phyloP scores from a whole-genome alignment of 2,113 vertebrate genomes.

The Sinocyclocheilus anshuiensis region DNA sequence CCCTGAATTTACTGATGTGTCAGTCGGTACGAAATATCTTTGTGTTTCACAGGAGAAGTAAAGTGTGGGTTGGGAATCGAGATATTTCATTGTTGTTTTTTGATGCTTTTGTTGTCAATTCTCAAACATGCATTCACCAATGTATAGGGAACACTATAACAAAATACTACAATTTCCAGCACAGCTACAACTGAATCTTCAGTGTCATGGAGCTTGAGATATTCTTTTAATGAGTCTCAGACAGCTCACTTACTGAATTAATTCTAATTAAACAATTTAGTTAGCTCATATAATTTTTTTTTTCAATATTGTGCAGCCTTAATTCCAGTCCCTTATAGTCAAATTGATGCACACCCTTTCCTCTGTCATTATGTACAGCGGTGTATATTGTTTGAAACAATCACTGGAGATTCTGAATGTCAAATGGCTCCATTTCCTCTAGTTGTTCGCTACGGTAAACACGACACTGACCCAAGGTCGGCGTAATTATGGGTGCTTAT shows the following conservation, averaged over 20 bases:
- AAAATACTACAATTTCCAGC: background rate
- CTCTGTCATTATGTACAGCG: background rate
- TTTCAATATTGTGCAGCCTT: too few species aligned
- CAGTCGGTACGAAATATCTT: background rate
- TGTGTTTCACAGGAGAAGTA: background rate
- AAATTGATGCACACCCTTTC: background rate
- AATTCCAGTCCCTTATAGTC: too few species aligned
- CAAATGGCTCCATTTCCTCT: background rate
- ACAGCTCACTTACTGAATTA: background rate
- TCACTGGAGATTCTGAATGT: background rate
- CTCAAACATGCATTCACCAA: background rate
- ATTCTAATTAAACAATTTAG: background rate
- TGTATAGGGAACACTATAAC: background rate
- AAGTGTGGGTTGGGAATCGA: background rate
- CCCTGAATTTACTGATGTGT: background rate
- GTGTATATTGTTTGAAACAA: background rate
- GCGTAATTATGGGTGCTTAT: slow-evolving; percentile 14
- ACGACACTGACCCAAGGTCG: slow-evolving; percentile 8
- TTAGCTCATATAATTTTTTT: too few species aligned
- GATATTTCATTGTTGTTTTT: background rate
- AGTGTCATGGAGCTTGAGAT: background rate
- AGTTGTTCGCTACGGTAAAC: background rate
- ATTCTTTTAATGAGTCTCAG: background rate
- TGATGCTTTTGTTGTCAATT: background rate
- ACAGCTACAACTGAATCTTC: background rate